phyloP scores from a whole-genome alignment of 2,888 invertebrate species.

The Melipona bicolor region DNA sequence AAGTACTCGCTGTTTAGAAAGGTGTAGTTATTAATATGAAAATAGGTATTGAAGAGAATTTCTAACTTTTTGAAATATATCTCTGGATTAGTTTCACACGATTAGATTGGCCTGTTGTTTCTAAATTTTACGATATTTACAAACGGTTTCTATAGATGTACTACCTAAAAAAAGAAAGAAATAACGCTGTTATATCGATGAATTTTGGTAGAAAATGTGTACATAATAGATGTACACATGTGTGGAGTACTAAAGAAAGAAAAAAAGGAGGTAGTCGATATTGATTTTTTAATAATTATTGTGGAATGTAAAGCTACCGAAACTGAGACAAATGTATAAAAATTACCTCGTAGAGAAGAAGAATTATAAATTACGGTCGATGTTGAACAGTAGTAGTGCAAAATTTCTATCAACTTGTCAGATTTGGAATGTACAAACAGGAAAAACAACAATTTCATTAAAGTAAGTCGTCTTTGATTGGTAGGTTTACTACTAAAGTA shows the following conservation, averaged over 20 bases:
- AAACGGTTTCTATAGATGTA: slow-evolving; percentile 1
- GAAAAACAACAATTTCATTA: slow-evolving; percentile 33
- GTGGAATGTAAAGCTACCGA: not conserved
- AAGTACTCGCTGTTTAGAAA: slow-evolving; percentile 29
- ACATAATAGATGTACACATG: not conserved
- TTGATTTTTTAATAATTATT: not conserved
- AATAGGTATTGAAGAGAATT: slow-evolving; percentile 56
- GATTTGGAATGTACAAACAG: slow-evolving; percentile 39
- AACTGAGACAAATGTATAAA: not conserved
- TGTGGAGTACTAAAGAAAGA: not conserved
- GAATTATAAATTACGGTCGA: slow-evolving; percentile 29
- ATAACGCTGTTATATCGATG: not conserved
- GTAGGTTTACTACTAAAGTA: slow-evolving; percentile 20
- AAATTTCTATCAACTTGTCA: slow-evolving; percentile 21
- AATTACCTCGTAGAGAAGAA: slow-evolving; percentile 39
- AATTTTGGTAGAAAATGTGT: not conserved
- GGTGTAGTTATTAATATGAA: slow-evolving; percentile 59
- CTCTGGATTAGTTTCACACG: slow-evolving; percentile 41
- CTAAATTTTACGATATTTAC: slow-evolving; percentile 4
- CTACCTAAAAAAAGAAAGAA: slow-evolving; percentile 31
- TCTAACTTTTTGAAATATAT: slow-evolving; percentile 54
- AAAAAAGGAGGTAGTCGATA: not conserved
- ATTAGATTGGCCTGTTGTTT: too few species aligned
- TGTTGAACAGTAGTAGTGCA: slow-evolving; percentile 7
- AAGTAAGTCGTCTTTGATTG: slow-evolving; percentile 28